Evolutionary conservation across 1,140 invertebrate genomes (phyloP).

Genomic region (Diorhabda sublineata): DNA sequence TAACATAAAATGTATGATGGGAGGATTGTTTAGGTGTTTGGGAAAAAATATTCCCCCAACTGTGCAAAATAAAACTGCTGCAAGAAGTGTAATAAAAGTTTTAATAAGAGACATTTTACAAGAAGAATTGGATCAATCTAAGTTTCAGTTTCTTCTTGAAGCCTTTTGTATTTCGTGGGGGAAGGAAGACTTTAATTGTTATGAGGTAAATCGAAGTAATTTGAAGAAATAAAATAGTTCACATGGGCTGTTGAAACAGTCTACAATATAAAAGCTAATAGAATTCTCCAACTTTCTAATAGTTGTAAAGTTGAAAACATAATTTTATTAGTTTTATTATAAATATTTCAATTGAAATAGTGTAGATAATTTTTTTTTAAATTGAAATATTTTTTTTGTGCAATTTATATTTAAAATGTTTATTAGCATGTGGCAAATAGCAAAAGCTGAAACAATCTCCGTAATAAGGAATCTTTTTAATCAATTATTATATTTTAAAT

Average conservation of each 20-base stretch:
- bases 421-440: too few relatives aligned
- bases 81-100: slow-evolving; percentile 18
- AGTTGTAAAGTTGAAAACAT: too few relatives aligned
- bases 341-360: too few relatives aligned
- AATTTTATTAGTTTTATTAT: too few relatives aligned
- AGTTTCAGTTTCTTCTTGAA: slow-evolving; percentile 26
- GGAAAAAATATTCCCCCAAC: slow-evolving; percentile 10
- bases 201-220: slow-evolving; percentile 14
- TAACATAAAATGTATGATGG: slow-evolving; percentile 23
- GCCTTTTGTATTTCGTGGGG: slow-evolving; percentile 20
- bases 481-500: too few relatives aligned
- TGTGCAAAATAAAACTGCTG: slow-evolving; percentile 13
- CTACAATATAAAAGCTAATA: too few relatives aligned
- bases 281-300: too few relatives aligned
- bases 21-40: slow-evolving; percentile 22
- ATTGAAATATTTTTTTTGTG: too few relatives aligned
- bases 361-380: too few relatives aligned
- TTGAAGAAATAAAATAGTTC: not conserved
- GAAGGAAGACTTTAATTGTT: slow-evolving; percentile 18
- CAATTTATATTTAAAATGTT: too few relatives aligned
- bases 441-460: too few relatives aligned
- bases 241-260: not conserved
- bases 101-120: slow-evolving; percentile 24
- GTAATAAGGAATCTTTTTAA: too few relatives aligned
- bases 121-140: slow-evolving; percentile 21